Percentiles rank a stretch among this genome's conserved stretches.
Evolutionary conservation across 1,140 invertebrate species (phyloP).

Genomic region (Microplitis mediator): DNA sequence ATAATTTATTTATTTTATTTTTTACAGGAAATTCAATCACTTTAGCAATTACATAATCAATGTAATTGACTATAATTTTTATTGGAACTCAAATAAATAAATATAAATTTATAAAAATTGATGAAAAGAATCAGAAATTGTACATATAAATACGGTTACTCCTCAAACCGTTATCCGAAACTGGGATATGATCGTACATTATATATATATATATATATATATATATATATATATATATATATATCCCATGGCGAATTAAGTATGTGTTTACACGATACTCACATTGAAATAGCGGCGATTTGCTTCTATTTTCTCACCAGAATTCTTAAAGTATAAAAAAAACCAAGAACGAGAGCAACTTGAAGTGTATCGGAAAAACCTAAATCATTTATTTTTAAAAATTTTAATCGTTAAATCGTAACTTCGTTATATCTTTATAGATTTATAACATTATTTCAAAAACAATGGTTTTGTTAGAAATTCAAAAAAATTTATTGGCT

Average conservation of each 20-base stretch:
- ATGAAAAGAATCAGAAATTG: not conserved
- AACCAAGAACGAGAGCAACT: constrained; percentile 6
- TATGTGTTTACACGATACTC: constrained; percentile 19
- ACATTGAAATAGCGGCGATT: constrained; percentile 15
- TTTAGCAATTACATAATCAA: no score
- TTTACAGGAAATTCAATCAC: no score
- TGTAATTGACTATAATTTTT: no score
- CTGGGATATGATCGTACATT: constrained; percentile 13
- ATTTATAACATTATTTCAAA: no score
- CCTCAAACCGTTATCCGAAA: constrained; percentile 17
- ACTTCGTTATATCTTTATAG: no score
- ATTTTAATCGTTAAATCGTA: not conserved
- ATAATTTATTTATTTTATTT: no score
- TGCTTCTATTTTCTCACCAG: constrained; percentile 10
- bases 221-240: not conserved
- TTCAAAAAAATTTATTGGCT: no score
- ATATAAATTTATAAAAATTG: not conserved
- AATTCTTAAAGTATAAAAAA: not conserved
- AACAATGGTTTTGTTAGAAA: no score
- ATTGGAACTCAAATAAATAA: not conserved
- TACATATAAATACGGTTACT: not conserved
- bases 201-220: not conserved
- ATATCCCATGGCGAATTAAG: constrained; percentile 5
- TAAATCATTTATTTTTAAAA: not conserved
- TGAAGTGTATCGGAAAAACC: not conserved